Evolutionary conservation across 2,113 vertebrate genomes (phyloP).

Genomic region (Axis porcinus): DNA sequence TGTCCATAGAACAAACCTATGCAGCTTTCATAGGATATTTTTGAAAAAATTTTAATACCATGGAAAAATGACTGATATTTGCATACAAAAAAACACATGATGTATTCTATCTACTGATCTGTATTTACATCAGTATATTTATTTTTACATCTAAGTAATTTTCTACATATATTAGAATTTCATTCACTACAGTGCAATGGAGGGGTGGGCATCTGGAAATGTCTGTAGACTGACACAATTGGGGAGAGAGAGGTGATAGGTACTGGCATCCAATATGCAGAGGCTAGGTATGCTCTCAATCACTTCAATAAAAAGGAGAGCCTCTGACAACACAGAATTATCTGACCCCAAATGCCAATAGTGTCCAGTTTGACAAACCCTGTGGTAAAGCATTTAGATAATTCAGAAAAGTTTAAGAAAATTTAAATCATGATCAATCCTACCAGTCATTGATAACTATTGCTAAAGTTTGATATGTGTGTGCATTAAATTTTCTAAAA

Average conservation of each 20-base stretch:
- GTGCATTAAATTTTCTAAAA: background rate
- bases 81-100: background rate
- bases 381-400: background rate
- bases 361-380: background rate
- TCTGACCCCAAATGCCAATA: background rate
- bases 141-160: background rate
- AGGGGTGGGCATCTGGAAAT: background rate
- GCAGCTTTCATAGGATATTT: background rate
- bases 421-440: background rate
- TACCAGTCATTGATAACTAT: background rate
- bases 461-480: background rate
- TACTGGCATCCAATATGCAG: background rate
- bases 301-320: background rate
- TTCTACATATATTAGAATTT: slow-evolving; percentile 1
- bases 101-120: background rate
- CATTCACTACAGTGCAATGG: background rate
- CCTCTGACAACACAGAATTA: background rate
- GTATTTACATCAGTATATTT: background rate
- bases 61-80: background rate
- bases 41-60: background rate
- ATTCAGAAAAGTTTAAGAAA: background rate
- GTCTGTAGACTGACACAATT: background rate
- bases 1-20: background rate
- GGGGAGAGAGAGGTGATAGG: background rate
- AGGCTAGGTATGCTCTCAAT: background rate